phyloP scores from a whole-genome alignment of 37 sponge, comb jelly and placozoan species.

The Lycopodina hypogea region DNA sequence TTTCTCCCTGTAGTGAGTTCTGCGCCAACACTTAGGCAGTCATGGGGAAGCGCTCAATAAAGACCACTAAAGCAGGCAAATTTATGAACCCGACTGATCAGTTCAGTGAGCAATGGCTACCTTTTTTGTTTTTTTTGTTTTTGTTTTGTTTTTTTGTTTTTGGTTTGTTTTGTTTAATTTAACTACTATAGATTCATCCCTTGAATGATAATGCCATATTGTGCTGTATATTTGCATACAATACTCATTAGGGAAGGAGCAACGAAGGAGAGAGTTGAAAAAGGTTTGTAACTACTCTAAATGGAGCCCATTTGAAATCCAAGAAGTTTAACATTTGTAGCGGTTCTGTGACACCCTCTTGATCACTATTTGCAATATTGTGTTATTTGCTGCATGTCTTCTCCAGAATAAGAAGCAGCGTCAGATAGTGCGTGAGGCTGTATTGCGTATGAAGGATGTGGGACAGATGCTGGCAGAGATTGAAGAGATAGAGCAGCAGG shows the following conservation, averaged over 20 bases:
- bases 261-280: conserved; percentile 85
- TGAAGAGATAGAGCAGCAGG: conserved; percentile 82
- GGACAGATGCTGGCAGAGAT: conserved; percentile 66
- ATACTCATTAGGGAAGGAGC: conserved; percentile 69
- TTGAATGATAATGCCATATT: not conserved
- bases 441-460: conserved; percentile 80
- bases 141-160: not conserved
- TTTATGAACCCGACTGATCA: conserved; percentile 99
- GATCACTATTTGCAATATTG: no score
- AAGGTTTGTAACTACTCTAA: conserved; percentile 59
- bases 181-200: not conserved
- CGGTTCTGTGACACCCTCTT: no score
- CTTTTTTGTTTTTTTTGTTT: not conserved
- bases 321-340: no score
- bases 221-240: not conserved
- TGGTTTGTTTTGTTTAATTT: not conserved
- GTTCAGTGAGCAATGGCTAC: conserved; percentile 60
- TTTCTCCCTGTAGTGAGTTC: no score
- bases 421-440: conserved; percentile 85
- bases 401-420: conserved; percentile 98
- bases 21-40: no score
- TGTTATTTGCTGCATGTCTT: no score
- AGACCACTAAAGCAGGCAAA: conserved; percentile 95
- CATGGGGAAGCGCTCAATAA: conserved; percentile 92
- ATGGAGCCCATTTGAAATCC: no score